phyloP scores from a whole-genome alignment of 2,888 invertebrate species.

The Conchocele bisecta region DNA sequence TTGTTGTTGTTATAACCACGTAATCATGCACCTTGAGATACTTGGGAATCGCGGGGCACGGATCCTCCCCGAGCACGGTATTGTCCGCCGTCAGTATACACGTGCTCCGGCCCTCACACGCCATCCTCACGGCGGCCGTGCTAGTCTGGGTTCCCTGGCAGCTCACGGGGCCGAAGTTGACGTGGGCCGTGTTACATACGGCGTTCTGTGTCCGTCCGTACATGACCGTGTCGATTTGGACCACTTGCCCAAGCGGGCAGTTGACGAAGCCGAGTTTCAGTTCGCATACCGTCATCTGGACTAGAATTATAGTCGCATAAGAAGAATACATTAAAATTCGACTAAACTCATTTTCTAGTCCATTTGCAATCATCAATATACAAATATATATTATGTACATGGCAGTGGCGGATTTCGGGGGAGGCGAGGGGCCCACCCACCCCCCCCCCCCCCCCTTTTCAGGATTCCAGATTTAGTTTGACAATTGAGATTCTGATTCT shows the following conservation, averaged over 20 bases:
- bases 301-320: too few relatives aligned
- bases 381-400: too few relatives aligned
- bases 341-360: too few relatives aligned
- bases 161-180: conserved; percentile 33
- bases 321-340: too few relatives aligned
- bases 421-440: too few relatives aligned
- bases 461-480: too few relatives aligned
- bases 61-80: conserved; percentile 54
- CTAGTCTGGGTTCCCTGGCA: conserved; percentile 45
- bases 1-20: too few relatives aligned
- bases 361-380: too few relatives aligned
- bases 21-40: conserved; percentile 50
- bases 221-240: conserved; percentile 58
- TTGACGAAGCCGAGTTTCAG: conserved; percentile 31
- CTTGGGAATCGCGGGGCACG: conserved; percentile 56
- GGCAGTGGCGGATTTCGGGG: too few relatives aligned
- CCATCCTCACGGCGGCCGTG: conserved; percentile 23
- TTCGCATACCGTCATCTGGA: conserved; percentile 44
- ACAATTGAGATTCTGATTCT: too few relatives aligned
- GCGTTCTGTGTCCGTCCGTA: conserved; percentile 59
- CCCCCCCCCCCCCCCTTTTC: too few relatives aligned
- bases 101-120: conserved; percentile 43
- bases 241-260: conserved; percentile 33
- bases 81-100: conserved; percentile 46
- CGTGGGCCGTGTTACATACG: conserved; percentile 41